A percentile compares a stretch with the other conserved stretches of the same genome.
Evolutionary conservation across 2,888 invertebrate genomes (phyloP).

Genomic region (Agonopterix subpropinquella): DNA sequence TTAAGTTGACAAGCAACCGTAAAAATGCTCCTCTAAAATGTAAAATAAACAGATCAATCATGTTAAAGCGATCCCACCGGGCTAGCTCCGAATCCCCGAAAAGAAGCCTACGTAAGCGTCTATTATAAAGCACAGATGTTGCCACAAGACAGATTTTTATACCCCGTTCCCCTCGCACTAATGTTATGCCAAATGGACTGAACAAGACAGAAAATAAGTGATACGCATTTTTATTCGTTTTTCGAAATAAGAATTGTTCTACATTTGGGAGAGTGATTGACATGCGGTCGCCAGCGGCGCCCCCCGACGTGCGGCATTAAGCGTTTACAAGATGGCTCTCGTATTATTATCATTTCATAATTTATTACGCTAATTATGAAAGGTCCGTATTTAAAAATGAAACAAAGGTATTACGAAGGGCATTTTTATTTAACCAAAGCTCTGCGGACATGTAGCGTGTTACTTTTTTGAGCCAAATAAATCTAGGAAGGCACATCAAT

Average conservation of each 20-base stretch:
- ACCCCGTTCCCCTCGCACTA: constrained; percentile 43
- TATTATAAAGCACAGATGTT: constrained; percentile 74
- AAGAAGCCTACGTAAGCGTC: constrained; percentile 74
- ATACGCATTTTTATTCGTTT: constrained; percentile 64
- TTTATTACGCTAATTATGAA: constrained; percentile 75
- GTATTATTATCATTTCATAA: constrained; percentile 73
- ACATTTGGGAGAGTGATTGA: constrained; percentile 72
- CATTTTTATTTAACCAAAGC: constrained; percentile 57
- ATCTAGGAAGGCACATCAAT: constrained; percentile 71
- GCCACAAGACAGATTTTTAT: constrained; percentile 60
- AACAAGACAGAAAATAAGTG: constrained; percentile 58
- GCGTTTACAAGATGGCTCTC: constrained; percentile 68
- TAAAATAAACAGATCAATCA: constrained; percentile 77
- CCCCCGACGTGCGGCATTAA: constrained; percentile 64
- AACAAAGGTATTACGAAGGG: constrained; percentile 65
- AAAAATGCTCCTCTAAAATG: constrained; percentile 76
- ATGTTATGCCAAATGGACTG: constrained; percentile 21
- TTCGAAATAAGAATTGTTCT: constrained; percentile 73
- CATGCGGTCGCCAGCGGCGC: constrained; percentile 65
- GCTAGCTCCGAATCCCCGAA: constrained; percentile 66
- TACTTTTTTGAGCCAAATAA: constrained; percentile 63
- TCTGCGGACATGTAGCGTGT: constrained; percentile 63
- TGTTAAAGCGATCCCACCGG: constrained; percentile 74
- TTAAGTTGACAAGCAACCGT: constrained; percentile 76
- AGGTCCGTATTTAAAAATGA: constrained; percentile 69